Percentiles rank a stretch among this genome's conserved stretches.
Evolutionary conservation across 2,888 invertebrate species (phyloP).

Genomic region (Ophonus ardosiacus): DNA sequence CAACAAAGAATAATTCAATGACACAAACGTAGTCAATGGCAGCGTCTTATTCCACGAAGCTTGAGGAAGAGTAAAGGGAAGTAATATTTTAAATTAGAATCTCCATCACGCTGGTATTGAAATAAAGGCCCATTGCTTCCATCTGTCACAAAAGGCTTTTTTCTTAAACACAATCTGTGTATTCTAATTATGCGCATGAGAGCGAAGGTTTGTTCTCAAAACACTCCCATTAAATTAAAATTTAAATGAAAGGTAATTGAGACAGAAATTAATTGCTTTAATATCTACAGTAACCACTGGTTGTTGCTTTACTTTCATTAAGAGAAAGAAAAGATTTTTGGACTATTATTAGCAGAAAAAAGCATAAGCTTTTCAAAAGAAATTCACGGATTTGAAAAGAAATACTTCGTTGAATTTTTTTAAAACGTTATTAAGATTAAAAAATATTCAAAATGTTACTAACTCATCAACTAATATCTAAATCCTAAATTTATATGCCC

Average conservation of each 20-base stretch:
- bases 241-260: conserved; percentile 50
- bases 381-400: not conserved
- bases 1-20: not conserved
- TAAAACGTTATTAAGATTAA: not conserved
- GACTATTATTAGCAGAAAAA: not conserved
- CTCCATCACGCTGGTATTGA: not conserved
- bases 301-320: conserved; percentile 36
- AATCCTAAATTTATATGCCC: too few species aligned
- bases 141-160: conserved; percentile 21
- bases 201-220: conserved; percentile 32
- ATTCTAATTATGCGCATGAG: conserved; percentile 37
- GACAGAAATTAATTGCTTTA: conserved; percentile 46
- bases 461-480: too few species aligned
- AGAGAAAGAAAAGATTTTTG: not conserved
- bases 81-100: conserved; percentile 29
- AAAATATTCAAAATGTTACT: too few species aligned
- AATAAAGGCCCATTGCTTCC: conserved; percentile 26
- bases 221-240: conserved; percentile 44
- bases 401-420: not conserved
- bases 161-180: conserved; percentile 31
- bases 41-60: not conserved
- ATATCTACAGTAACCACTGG: conserved; percentile 27
- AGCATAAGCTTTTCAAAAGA: not conserved
- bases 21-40: not conserved
- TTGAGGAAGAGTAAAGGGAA: not conserved